Conservation (phyloP, 2,888 invertebrate species). For the Platycnemis pennipes region DNA sequence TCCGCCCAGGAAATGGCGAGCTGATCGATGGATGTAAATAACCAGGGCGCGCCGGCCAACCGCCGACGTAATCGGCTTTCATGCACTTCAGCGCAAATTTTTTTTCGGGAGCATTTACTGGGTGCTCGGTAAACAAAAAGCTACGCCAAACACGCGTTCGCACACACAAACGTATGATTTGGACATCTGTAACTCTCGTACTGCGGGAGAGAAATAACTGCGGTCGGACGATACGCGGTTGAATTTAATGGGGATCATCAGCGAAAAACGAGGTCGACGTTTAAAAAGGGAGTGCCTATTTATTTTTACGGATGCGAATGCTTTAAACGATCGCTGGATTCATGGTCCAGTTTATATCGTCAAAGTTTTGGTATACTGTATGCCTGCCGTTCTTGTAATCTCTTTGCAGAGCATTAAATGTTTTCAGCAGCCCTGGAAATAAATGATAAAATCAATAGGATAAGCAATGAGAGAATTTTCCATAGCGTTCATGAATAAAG, state of each 20-base stretch:
- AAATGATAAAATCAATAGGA: too few relatives aligned
- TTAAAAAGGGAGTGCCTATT: background rate
- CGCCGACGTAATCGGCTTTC: background rate
- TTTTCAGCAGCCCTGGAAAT: too few relatives aligned
- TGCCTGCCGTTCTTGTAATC: too few relatives aligned
- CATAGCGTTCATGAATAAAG: too few relatives aligned
- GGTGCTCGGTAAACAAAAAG: background rate
- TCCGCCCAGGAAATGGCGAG: background rate
- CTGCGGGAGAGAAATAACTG: background rate
- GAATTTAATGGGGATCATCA: background rate
- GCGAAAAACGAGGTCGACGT: background rate
- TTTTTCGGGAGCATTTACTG: background rate
- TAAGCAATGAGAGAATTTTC: too few relatives aligned
- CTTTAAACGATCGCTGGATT: too few relatives aligned
- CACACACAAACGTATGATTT: background rate
- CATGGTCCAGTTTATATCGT: too few relatives aligned
- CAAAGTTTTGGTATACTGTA: too few relatives aligned
- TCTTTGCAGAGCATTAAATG: too few relatives aligned
- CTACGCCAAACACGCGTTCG: too few relatives aligned
- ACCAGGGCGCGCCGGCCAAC: background rate
- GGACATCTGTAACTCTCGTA: background rate
- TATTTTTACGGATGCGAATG: background rate
- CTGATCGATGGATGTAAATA: conserved; percentile 23
- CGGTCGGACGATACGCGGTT: background rate
- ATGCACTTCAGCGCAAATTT: background rate